phyloP scores from a whole-genome alignment of 2,797 vertebrate genomes.

The Typhlichthys subterraneus region DNA sequence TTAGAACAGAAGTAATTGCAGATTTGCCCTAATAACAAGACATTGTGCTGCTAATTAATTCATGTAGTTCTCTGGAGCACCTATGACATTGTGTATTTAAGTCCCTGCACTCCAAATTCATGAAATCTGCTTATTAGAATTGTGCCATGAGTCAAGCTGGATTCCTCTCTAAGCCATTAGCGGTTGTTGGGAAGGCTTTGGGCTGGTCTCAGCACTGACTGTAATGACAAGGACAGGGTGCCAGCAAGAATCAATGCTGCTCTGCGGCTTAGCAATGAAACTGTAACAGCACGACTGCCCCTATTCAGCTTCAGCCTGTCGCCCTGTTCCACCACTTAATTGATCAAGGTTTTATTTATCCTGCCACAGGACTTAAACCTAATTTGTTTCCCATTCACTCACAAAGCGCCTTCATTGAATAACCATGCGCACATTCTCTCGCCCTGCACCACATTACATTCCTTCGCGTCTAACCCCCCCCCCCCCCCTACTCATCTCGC shows the following conservation, averaged over 20 bases:
- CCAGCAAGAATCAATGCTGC: slow-evolving; percentile 69
- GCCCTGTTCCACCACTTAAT: slow-evolving; percentile 68
- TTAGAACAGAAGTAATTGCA: slow-evolving; percentile 50
- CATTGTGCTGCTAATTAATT: slow-evolving; percentile 61
- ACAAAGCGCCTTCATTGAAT: slow-evolving; percentile 65
- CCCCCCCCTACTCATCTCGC: slow-evolving; percentile 8
- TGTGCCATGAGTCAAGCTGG: slow-evolving; percentile 55
- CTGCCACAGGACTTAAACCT: slow-evolving; percentile 70
- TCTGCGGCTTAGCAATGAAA: slow-evolving; percentile 64
- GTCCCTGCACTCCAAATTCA: slow-evolving; percentile 45
- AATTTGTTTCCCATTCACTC: slow-evolving; percentile 69
- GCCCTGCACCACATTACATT: slow-evolving; percentile 20
- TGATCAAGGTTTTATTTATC: slow-evolving; percentile 74
- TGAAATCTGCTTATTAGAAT: slow-evolving; percentile 71
- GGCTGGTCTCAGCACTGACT: slow-evolving; percentile 66
- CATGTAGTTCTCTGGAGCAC: slow-evolving; percentile 44
- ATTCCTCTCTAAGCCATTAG: slow-evolving; percentile 73
- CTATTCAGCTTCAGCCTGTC: slow-evolving; percentile 36
- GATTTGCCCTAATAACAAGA: slow-evolving; percentile 49
- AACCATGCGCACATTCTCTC: slow-evolving; percentile 52
- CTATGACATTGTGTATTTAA: slow-evolving; percentile 33
- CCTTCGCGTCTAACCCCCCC: slow-evolving; percentile 14
- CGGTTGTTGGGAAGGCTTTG: slow-evolving; percentile 57
- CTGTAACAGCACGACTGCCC: slow-evolving; percentile 54
- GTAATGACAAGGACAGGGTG: slow-evolving; percentile 66